Base-by-base conservation (phyloP, 2,888 invertebrate genomes). In the Volucella zonaria region DNA sequence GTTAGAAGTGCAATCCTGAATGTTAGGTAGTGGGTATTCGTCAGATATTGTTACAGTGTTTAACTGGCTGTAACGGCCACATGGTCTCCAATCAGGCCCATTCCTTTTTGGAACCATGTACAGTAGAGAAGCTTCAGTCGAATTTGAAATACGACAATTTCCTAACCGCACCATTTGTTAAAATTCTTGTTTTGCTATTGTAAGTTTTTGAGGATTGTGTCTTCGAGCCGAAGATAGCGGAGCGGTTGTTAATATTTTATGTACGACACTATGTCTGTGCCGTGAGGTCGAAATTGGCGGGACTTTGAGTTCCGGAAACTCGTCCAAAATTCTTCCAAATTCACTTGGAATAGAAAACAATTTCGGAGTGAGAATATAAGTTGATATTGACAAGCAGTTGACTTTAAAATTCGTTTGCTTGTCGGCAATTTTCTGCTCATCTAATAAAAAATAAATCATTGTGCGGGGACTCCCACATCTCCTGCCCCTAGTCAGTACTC, bases 111-210 rank as follows among this genome's bases (percentile, higher is more conserved):
- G 70, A 2, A 87, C 88, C 42, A 89, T 51, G 59, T 88, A 89
- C 0, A 89, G 81, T 10, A 88, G 88, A 42, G 87, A 88, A 8
- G 88, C 64, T 88, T 87, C 89, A 2, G 83, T 85, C 40, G 88
- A 88, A 14, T 62, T 56, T 38, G 56, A 56, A n/a, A 76, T 3
- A 88, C 87, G 71, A 43, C 88, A 82, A 49, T 87, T 87, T 3
- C 88, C 88, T 8, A 66, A 47, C 9, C 87, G 78, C 0, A 87
- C 14, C 87, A 89, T 87, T 0, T 62, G 38, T 9, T 87, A 31
- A 59, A 89, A 89, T 14, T 88, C 87, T 8, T 52, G 12, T 64
- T 88, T 87, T 1, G 88, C 88, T 1, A 78, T 86, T 8, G 51
- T 18, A 1, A 87, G 77, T 64, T 87, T 87, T 11, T 89, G 88